A percentile compares a stretch with the other conserved stretches of the same genome.
Evolutionary conservation across 2,797 vertebrate species (phyloP).

Genomic region (Dipus sagitta): DNA sequence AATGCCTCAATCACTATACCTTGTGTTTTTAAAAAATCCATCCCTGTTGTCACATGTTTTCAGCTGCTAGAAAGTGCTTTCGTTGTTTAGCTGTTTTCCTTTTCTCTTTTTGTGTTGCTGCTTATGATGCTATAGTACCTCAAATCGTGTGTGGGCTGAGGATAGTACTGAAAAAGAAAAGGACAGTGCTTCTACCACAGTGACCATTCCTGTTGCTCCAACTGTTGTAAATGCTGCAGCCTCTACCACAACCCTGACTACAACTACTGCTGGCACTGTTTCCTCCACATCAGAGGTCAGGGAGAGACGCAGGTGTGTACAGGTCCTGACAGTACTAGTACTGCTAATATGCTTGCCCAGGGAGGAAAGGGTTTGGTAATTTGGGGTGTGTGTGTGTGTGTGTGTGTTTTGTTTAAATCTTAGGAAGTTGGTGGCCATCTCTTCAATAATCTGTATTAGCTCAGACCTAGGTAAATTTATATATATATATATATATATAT

Average conservation of each 20-base stretch:
- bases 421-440: conserved; percentile 51
- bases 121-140: conserved; percentile 90
- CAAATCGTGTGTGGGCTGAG: conserved; percentile 98
- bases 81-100: conserved; percentile 91
- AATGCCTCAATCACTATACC: conserved; percentile 80
- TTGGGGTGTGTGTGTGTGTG: background rate
- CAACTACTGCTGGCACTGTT: conserved; percentile 93
- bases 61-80: conserved; percentile 90
- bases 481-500: background rate
- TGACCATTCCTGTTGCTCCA: conserved; percentile 96
- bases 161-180: conserved; percentile 96
- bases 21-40: conserved; percentile 87
- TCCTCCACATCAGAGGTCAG: conserved; percentile 94
- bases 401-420: conserved; percentile 41
- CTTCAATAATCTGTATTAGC: conserved; percentile 2
- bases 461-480: conserved; percentile 28
- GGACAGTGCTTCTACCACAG: conserved; percentile 95
- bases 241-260: conserved; percentile 93
- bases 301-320: conserved; percentile 97
- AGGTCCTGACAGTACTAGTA: conserved; percentile 84
- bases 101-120: conserved; percentile 92
- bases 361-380: conserved; percentile 54
- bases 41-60: conserved; percentile 86
- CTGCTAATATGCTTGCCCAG: conserved; percentile 65
- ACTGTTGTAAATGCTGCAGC: conserved; percentile 97